phyloP scores from a whole-genome alignment of 2,113 vertebrate species.

The Ivindomyrus marchei region DNA sequence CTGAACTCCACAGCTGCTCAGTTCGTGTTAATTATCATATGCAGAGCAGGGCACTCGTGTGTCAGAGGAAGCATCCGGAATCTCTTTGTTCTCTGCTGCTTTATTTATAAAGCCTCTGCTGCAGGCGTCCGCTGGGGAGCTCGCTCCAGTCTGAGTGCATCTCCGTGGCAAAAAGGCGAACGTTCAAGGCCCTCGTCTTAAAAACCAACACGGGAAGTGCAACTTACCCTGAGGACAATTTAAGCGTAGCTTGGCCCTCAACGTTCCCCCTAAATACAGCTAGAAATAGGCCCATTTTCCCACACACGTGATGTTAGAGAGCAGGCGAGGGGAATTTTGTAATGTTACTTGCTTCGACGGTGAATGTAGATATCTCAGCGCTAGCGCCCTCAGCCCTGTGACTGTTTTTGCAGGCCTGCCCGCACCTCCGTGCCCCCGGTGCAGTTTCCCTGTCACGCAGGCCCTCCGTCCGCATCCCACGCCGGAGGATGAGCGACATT shows the following conservation, averaged over 20 bases:
- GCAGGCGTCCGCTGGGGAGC: neutral
- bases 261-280: neutral
- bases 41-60: neutral
- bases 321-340: neutral
- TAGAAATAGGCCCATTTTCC: neutral
- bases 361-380: neutral
- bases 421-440: neutral
- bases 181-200: neutral
- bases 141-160: neutral
- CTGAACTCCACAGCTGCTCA: neutral
- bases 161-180: neutral
- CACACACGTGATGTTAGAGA: neutral
- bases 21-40: neutral
- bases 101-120: neutral
- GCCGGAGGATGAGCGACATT: neutral
- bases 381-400: conserved; percentile 30
- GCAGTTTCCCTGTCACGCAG: neutral
- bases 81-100: neutral
- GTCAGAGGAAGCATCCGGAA: neutral
- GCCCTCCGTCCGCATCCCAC: neutral
- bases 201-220: neutral
- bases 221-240: conserved; percentile 12
- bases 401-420: conserved; percentile 42
- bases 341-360: no score
- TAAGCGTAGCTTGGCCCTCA: neutral